Conservation (phyloP, 2,113 vertebrate genomes). For the Erpornis zantholeuca region DNA sequence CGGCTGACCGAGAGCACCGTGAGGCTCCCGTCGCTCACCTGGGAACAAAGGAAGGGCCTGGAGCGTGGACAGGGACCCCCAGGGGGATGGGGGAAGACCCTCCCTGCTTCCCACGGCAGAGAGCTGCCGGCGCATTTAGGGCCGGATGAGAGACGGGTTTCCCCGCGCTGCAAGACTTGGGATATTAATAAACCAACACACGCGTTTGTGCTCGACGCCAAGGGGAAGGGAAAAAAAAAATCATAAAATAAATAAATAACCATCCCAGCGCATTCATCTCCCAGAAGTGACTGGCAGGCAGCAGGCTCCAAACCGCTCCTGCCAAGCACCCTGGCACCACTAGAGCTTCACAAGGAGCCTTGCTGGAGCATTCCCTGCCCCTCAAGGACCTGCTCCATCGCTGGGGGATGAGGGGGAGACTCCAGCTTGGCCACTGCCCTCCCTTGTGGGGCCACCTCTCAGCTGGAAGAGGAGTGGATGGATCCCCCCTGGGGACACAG, state of each 20-base stretch:
- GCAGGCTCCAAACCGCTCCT: not conserved
- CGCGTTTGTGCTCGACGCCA: not conserved
- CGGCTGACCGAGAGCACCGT: conserved; percentile 87
- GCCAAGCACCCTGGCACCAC: not conserved
- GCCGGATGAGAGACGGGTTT: conserved; percentile 26
- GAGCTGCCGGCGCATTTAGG: not conserved
- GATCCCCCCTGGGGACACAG: not conserved
- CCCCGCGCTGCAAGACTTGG: not conserved
- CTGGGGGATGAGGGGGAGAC: not conserved
- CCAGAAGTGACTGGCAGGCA: not conserved
- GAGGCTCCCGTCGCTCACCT: conserved; percentile 93
- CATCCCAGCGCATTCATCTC: not conserved
- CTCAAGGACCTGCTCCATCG: accelerated
- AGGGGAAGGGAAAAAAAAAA: not conserved
- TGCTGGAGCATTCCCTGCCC: not conserved
- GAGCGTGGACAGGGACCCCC: not conserved
- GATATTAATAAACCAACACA: conserved; percentile 60
- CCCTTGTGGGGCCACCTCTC: not conserved
- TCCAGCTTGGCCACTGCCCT: accelerated
- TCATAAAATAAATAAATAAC: not conserved
- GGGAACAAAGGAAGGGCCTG: not conserved
- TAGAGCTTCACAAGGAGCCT: not conserved
- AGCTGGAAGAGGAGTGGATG: not conserved
- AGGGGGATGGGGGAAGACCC: not conserved
- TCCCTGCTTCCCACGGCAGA: not conserved